Percentiles rank a stretch among this genome's conserved stretches.
Evolutionary conservation across 2,113 vertebrate genomes (phyloP).

Genomic region (Craseonycteris thonglongyai): DNA sequence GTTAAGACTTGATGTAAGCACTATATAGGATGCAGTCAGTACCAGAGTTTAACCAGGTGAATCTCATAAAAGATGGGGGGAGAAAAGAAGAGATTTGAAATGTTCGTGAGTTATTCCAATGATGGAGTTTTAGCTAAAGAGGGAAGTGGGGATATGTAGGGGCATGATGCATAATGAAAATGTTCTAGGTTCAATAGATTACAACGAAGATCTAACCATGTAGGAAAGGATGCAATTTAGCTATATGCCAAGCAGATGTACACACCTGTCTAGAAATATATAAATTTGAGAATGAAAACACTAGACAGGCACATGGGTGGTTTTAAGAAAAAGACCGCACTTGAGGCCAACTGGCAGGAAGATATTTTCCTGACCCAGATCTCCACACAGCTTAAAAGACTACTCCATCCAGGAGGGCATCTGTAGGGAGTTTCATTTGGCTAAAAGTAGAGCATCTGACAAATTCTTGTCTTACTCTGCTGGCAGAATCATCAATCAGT

Average conservation of each 20-base stretch:
- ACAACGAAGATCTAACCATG: background rate
- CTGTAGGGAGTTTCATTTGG: conserved; percentile 5
- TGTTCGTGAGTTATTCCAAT: background rate
- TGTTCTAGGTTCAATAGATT: background rate
- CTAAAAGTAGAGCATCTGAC: conserved; percentile 27
- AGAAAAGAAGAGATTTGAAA: background rate
- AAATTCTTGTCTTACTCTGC: conserved; percentile 1
- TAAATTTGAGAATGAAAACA: background rate
- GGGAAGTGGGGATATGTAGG: background rate
- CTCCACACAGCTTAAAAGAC: background rate
- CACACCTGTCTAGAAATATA: background rate
- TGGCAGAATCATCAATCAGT: conserved; percentile 29
- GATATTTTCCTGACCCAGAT: conserved; percentile 27
- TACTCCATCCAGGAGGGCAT: background rate
- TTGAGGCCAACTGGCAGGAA: background rate
- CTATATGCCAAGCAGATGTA: background rate
- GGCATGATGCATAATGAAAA: background rate
- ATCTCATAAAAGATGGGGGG: background rate
- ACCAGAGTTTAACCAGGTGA: background rate
- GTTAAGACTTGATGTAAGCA: background rate
- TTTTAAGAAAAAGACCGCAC: background rate
- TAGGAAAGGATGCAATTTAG: background rate
- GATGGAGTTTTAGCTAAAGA: background rate
- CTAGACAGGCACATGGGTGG: background rate
- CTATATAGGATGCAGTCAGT: background rate